Conservation (phyloP, 2,888 invertebrate genomes). For the Aromia moschata region DNA sequence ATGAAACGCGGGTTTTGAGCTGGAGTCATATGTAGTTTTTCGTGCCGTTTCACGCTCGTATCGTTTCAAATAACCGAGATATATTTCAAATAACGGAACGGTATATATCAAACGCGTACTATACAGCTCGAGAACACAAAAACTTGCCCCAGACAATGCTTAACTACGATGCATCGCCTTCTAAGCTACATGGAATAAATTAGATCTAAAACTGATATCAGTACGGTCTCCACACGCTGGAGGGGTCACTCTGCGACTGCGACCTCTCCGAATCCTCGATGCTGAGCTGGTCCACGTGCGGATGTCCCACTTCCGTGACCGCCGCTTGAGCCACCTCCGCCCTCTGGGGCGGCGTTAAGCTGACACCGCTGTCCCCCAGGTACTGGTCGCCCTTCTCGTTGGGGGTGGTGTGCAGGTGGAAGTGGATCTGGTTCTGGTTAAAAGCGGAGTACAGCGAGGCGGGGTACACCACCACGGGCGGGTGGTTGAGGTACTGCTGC, state of each 20-base stretch:
- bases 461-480: conserved; percentile 77
- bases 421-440: conserved; percentile 87
- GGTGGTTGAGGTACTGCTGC: conserved; percentile 70
- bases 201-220: conserved; percentile 51
- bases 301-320: conserved; percentile 65
- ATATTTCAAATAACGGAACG: too few relatives aligned
- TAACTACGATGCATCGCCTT: too few relatives aligned
- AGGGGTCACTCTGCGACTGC: conserved; percentile 61
- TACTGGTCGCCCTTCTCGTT: conserved; percentile 74
- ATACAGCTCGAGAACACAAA: neutral
- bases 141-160: too few relatives aligned
- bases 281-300: conserved; percentile 51
- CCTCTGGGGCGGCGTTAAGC: conserved; percentile 69
- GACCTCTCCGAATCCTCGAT: conserved; percentile 48
- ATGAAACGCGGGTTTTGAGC: too few relatives aligned
- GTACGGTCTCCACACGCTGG: conserved; percentile 80
- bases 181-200: conserved; percentile 25
- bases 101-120: too few relatives aligned
- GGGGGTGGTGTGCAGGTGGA: conserved; percentile 75
- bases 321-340: conserved; percentile 62
- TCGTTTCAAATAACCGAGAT: too few relatives aligned
- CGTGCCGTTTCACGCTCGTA: too few relatives aligned
- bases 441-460: conserved; percentile 81
- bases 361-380: conserved; percentile 59
- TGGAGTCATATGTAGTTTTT: too few relatives aligned